phyloP scores from a whole-genome alignment of 2,113 vertebrate genomes.

The Turnix velox region DNA sequence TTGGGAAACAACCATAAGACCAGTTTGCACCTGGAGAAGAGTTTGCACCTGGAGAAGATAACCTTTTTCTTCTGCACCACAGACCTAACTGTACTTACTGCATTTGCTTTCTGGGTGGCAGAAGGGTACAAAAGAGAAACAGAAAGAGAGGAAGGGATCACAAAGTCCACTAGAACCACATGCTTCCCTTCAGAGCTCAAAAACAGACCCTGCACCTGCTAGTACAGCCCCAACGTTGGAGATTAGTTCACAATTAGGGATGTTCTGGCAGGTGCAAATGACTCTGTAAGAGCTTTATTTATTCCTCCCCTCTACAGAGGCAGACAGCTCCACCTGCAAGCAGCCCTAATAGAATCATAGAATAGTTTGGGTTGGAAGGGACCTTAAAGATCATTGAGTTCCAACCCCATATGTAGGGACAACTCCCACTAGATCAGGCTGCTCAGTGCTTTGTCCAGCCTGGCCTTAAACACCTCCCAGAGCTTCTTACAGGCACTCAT shows the following conservation, averaged over 20 bases:
- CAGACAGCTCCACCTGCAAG: neutral
- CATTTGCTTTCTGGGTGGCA: neutral
- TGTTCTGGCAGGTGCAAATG: neutral
- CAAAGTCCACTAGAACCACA: neutral
- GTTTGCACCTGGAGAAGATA: neutral
- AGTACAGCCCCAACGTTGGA: fast-evolving
- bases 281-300: neutral
- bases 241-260: neutral
- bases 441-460: too few species aligned
- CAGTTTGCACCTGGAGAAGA: neutral
- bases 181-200: neutral
- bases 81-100: neutral
- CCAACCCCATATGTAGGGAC: too few species aligned
- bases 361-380: too few species aligned
- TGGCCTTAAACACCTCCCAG: too few species aligned
- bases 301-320: neutral
- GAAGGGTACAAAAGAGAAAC: fast-evolving
- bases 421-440: too few species aligned
- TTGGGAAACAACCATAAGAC: neutral
- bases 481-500: neutral
- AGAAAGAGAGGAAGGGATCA: neutral
- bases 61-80: neutral
- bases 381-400: too few species aligned
- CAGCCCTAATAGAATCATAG: neutral
- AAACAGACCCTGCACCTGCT: neutral